phyloP scores from a whole-genome alignment of 2,888 invertebrate genomes.

The Megalurothrips usitatus region DNA sequence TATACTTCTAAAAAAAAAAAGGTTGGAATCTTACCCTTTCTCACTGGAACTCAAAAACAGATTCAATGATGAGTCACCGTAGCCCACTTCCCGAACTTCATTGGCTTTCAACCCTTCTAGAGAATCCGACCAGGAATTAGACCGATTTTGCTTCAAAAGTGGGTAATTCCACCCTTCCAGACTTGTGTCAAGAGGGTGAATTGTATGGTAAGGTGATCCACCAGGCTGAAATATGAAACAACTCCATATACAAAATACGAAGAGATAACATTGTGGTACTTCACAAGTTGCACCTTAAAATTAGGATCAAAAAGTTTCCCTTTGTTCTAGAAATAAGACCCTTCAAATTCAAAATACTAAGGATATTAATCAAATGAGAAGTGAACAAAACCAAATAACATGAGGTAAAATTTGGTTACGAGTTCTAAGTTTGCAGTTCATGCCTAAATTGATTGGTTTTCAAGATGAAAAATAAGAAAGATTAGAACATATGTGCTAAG shows the following conservation, averaged over 20 bases:
- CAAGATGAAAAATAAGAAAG: no score
- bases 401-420: no score
- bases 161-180: conserved; percentile 74
- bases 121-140: conserved; percentile 84
- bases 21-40: background rate
- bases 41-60: background rate
- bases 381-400: background rate
- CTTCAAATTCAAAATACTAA: background rate
- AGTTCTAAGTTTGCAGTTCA: no score
- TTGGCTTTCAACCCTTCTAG: conserved; percentile 59
- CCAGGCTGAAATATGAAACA: conserved; percentile 54
- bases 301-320: no score
- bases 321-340: no score
- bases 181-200: conserved; percentile 73
- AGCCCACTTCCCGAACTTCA: conserved; percentile 34
- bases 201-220: conserved; percentile 86
- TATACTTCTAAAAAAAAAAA: background rate
- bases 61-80: background rate
- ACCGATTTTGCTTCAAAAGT: conserved; percentile 64
- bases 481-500: no score
- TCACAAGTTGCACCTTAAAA: no score
- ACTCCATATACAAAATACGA: no score
- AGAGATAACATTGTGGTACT: no score
- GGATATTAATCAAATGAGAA: background rate
- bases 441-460: no score